Conservation (phyloP, 1,140 invertebrate genomes). For the Adoxophyes honmai region DNA sequence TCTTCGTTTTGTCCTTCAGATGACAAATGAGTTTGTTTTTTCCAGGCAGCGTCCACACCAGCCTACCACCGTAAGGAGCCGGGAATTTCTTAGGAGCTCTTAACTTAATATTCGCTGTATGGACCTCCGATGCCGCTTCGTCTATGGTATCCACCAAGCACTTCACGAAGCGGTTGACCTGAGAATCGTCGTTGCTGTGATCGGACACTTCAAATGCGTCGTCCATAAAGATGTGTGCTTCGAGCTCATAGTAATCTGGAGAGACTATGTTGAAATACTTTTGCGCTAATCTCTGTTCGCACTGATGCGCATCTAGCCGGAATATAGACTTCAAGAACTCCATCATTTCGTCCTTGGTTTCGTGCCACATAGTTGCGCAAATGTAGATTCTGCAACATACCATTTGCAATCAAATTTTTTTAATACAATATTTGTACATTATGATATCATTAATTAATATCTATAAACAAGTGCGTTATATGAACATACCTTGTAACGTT, state of each 20-base stretch:
- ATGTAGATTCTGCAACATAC: constrained; percentile 87
- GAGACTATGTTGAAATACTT: constrained; percentile 94
- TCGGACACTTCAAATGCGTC: constrained; percentile 98
- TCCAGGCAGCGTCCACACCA: constrained; percentile 97
- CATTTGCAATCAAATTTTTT: no score
- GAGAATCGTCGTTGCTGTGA: constrained; percentile 93
- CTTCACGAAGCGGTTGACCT: constrained; percentile 98
- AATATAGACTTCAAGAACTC: constrained; percentile 93
- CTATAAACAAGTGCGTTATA: no score
- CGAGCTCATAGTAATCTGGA: constrained; percentile 98
- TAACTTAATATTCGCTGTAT: constrained; percentile 92
- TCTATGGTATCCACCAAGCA: constrained; percentile 93
- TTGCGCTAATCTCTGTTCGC: constrained; percentile 92
- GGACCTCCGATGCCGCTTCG: constrained; percentile 95
- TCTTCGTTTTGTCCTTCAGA: constrained; percentile 97
- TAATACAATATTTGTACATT: no score
- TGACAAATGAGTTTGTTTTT: constrained; percentile 99
- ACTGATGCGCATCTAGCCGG: constrained; percentile 95
- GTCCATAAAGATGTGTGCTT: constrained; percentile 99
- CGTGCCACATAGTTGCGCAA: constrained; percentile 99
- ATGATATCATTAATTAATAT: no score
- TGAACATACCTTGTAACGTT: constrained; percentile 44
- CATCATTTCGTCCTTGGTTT: constrained; percentile 97
- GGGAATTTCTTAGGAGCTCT: constrained; percentile 94
- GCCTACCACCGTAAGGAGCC: constrained; percentile 96